Evolutionary conservation across 1,140 invertebrate genomes (phyloP).

Genomic region (Riptortus pedestris): DNA sequence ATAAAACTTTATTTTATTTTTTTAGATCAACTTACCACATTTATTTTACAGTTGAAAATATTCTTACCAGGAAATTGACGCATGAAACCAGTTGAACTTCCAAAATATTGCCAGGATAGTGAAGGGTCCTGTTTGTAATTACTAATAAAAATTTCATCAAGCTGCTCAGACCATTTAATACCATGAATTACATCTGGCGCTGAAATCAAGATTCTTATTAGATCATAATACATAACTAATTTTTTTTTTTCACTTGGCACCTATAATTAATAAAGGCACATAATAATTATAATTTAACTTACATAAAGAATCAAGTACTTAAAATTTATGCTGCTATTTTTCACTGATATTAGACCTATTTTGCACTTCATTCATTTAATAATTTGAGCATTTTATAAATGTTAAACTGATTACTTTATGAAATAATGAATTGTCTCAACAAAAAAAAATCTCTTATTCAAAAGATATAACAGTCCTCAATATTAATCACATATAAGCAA

Average conservation of each 20-base stretch:
- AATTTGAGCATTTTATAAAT: too few relatives aligned
- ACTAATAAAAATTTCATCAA: conserved; percentile 73
- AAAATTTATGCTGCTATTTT: neutral
- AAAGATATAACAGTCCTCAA: too few relatives aligned
- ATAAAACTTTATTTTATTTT: too few relatives aligned
- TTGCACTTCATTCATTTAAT: too few relatives aligned
- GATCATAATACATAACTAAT: neutral
- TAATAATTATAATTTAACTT: neutral
- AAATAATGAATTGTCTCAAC: too few relatives aligned
- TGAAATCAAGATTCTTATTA: conserved; percentile 19
- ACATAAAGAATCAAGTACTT: neutral
- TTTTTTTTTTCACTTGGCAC: neutral
- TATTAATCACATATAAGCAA: too few relatives aligned
- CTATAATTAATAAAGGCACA: neutral
- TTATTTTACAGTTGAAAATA: too few relatives aligned
- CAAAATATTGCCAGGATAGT: conserved; percentile 92
- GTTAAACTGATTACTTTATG: too few relatives aligned
- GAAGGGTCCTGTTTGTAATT: conserved; percentile 81
- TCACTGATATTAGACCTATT: too few relatives aligned
- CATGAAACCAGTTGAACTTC: conserved; percentile 79
- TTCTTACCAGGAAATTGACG: conserved; percentile 77
- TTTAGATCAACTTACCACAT: too few relatives aligned
- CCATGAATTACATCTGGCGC: conserved; percentile 25
- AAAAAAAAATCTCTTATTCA: too few relatives aligned
- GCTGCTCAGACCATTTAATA: conserved; percentile 65